phyloP scores from a whole-genome alignment of 1,140 invertebrate genomes.

The Physella acuta region DNA sequence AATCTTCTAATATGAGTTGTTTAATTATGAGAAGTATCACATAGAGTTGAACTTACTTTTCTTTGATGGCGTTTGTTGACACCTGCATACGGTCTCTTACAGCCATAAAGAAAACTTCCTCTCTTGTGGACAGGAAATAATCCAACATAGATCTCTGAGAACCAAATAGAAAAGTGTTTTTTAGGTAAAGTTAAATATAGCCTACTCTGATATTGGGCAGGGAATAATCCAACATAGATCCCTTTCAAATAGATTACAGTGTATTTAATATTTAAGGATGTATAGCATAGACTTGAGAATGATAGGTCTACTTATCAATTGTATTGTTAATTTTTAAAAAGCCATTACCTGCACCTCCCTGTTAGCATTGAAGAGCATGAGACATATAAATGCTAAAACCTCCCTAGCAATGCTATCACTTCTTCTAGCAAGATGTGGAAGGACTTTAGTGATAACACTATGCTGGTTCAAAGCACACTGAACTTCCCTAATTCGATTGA shows the following conservation, averaged over 20 bases:
- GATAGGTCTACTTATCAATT: too few species aligned
- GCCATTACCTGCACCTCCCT: constrained; percentile 54
- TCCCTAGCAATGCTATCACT: constrained; percentile 56
- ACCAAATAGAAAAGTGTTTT: too few species aligned
- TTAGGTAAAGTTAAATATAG: too few species aligned
- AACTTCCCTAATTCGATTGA: constrained; percentile 49
- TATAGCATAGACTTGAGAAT: not conserved
- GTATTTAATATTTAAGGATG: not conserved
- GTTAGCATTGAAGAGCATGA: constrained; percentile 61
- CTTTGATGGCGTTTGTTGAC: constrained; percentile 56
- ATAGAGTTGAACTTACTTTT: constrained; percentile 50
- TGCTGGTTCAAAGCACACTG: constrained; percentile 54
- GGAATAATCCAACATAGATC: too few species aligned
- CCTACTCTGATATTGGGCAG: too few species aligned
- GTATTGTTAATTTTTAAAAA: not conserved
- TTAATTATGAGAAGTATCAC: too few species aligned
- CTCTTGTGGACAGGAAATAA: constrained; percentile 57
- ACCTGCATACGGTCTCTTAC: constrained; percentile 56
- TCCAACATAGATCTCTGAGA: constrained; percentile 54
- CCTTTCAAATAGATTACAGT: too few species aligned
- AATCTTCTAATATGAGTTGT: too few species aligned
- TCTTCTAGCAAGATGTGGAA: constrained; percentile 56
- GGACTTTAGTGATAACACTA: constrained; percentile 50
- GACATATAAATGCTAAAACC: constrained; percentile 54
- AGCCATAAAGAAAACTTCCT: constrained; percentile 60